Conservation (phyloP, 2,113 vertebrate genomes). For the Cololabis saira region DNA sequence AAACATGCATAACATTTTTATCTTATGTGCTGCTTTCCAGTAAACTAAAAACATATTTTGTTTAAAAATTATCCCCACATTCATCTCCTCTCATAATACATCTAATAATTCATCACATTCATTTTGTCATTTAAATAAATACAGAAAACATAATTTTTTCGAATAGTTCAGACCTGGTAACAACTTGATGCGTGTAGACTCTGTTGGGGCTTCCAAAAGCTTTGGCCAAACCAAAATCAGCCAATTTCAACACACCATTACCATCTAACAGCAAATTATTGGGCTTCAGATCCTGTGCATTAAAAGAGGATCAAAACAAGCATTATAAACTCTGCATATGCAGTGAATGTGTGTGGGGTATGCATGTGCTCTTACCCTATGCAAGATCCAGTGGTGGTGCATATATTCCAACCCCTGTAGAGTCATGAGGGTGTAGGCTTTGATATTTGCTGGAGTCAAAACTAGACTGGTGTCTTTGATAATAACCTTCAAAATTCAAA, state of each 20-base stretch:
- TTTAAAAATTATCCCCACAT: too few relatives aligned
- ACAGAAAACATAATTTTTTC: not conserved
- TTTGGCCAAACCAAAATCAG: constrained; percentile 97
- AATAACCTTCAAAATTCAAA: constrained; percentile 86
- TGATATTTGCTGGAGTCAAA: constrained; percentile 95
- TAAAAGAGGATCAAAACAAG: constrained; percentile 7
- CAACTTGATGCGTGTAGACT: constrained; percentile 97
- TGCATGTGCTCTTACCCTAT: constrained; percentile 86
- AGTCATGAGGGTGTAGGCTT: constrained; percentile 97
- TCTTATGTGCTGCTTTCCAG: too few relatives aligned
- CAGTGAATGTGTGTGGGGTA: not conserved
- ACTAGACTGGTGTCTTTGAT: constrained; percentile 97
- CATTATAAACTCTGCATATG: not conserved
- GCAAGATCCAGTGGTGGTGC: constrained; percentile 95
- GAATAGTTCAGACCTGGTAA: constrained; percentile 88
- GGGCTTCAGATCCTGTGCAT: constrained; percentile 93
- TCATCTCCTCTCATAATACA: too few relatives aligned
- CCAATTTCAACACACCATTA: constrained; percentile 94
- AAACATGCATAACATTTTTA: too few relatives aligned
- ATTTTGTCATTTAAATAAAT: too few relatives aligned
- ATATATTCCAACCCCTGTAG: constrained; percentile 97
- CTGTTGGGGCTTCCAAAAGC: constrained; percentile 97
- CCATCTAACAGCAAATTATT: constrained; percentile 96
- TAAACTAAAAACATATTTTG: too few relatives aligned
- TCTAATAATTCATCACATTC: too few relatives aligned